Evolutionary conservation across 2,888 invertebrate genomes (phyloP).

Genomic region (Lomographa bimaculata): DNA sequence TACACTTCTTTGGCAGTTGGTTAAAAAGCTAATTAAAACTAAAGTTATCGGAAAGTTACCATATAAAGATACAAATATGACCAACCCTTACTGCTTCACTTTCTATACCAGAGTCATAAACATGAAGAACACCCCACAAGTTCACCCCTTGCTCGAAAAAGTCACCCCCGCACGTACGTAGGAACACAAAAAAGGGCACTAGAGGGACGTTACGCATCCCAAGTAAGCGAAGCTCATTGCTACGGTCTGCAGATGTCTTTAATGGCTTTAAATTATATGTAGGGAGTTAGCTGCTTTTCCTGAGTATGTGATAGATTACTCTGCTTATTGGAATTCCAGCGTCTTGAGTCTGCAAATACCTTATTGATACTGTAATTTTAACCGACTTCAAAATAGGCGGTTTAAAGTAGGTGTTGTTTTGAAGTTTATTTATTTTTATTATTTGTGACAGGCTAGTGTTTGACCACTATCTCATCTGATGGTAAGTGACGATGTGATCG

Average conservation of each 20-base stretch:
- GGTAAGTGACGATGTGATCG: no score
- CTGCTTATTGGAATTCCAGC: constrained; percentile 35
- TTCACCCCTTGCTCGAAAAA: constrained; percentile 82
- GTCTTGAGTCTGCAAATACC: constrained; percentile 9
- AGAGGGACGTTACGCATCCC: constrained; percentile 78
- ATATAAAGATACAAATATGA: no score
- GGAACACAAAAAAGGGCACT: constrained; percentile 79
- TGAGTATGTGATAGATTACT: constrained; percentile 71
- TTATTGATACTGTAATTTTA: no score
- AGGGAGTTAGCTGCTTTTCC: constrained; percentile 73
- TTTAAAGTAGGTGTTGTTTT: no score
- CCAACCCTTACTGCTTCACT: no score
- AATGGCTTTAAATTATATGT: constrained; percentile 83
- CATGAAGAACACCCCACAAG: constrained; percentile 69
- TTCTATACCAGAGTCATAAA: constrained; percentile 73
- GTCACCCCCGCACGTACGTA: constrained; percentile 81
- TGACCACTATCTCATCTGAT: no score
- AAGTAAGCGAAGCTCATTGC: constrained; percentile 79
- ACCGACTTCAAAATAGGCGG: no score
- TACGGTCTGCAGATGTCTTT: constrained; percentile 81
- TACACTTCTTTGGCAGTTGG: no score
- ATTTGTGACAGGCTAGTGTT: no score
- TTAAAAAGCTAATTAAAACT: no score
- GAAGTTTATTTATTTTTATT: no score
- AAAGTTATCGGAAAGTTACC: no score